Conservation (phyloP, 2,113 vertebrate genomes). For the Nerophis ophidion region DNA sequence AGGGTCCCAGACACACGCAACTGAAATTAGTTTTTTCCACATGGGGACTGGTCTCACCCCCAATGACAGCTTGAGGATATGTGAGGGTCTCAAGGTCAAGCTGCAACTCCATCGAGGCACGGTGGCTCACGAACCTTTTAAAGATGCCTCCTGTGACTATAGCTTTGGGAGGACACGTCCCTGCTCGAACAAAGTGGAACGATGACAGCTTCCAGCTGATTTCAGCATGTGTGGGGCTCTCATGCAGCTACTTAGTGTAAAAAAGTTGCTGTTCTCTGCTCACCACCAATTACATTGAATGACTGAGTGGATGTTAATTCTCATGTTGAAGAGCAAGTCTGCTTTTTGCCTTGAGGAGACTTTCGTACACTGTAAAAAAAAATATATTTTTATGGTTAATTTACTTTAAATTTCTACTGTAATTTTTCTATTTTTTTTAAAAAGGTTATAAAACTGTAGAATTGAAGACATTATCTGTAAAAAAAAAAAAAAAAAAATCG, state of each 20-base stretch:
- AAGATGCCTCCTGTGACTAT: constrained; percentile 31
- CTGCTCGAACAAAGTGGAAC: constrained; percentile 27
- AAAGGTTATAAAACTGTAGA: no score
- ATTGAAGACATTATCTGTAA: no score
- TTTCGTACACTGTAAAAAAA: no score
- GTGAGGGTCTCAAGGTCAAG: constrained; percentile 23
- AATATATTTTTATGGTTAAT: no score
- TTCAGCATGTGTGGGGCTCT: constrained; percentile 15
- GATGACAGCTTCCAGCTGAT: constrained; percentile 29
- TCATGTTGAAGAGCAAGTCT: constrained; percentile 6
- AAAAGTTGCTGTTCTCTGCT: constrained; percentile 7
- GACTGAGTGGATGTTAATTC: constrained; percentile 19
- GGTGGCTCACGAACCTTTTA: constrained; percentile 33
- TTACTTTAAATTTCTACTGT: no score
- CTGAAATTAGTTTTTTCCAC: constrained; percentile 41
- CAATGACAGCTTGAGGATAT: constrained; percentile 23
- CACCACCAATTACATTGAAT: constrained; percentile 25
- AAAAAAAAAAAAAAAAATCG: no score
- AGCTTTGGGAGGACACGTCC: constrained; percentile 22
- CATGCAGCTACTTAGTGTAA: constrained; percentile 19
- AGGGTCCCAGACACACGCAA: constrained; percentile 18
- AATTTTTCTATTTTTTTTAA: no score
- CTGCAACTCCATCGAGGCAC: constrained; percentile 19
- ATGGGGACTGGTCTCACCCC: constrained; percentile 29
- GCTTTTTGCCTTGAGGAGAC: constrained; percentile 8